These are phyloP conservation scores for Lucilia cuprina DNA, from an alignment of 1,140 invertebrate genomes.

Conservation along the genomic window DNA sequence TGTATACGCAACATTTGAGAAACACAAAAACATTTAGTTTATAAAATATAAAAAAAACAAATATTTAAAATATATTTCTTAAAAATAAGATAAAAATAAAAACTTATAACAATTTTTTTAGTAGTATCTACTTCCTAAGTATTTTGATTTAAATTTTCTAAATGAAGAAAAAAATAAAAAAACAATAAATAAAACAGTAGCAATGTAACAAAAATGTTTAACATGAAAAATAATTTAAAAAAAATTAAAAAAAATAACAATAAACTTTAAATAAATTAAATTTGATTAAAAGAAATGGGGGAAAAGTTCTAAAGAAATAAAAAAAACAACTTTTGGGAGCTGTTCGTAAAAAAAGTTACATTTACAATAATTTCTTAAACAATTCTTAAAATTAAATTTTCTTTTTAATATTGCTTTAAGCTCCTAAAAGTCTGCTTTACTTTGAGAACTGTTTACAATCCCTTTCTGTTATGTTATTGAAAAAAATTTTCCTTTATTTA, in stretches of 20 bases:
- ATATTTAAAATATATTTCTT: constrained; percentile 8
- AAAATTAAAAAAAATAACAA: not conserved
- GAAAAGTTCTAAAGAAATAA: too few relatives aligned
- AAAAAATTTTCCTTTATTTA: constrained; percentile 4
- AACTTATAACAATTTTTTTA: not conserved
- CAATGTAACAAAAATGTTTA: not conserved
- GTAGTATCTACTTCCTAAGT: not conserved
- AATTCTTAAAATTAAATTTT: too few relatives aligned
- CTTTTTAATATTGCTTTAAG: too few relatives aligned
- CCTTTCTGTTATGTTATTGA: too few relatives aligned
- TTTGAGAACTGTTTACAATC: too few relatives aligned
- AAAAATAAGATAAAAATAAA: not conserved
- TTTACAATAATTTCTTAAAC: too few relatives aligned
- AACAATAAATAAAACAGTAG: not conserved
- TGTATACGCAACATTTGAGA: constrained; percentile 20
- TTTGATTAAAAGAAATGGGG: not conserved
- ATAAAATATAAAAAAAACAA: not conserved
- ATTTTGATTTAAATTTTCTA: not conserved
- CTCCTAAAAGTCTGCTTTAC: too few relatives aligned
- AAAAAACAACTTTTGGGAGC: too few relatives aligned
- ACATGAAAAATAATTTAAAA: not conserved
- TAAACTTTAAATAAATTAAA: not conserved
- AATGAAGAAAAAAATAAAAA: not conserved
- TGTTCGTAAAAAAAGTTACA: too few relatives aligned
- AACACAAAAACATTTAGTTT: not conserved